These are phyloP conservation scores for Agrilus cyanescens DNA, from an alignment of 2,888 invertebrate species.

Conservation along the genomic window DNA sequence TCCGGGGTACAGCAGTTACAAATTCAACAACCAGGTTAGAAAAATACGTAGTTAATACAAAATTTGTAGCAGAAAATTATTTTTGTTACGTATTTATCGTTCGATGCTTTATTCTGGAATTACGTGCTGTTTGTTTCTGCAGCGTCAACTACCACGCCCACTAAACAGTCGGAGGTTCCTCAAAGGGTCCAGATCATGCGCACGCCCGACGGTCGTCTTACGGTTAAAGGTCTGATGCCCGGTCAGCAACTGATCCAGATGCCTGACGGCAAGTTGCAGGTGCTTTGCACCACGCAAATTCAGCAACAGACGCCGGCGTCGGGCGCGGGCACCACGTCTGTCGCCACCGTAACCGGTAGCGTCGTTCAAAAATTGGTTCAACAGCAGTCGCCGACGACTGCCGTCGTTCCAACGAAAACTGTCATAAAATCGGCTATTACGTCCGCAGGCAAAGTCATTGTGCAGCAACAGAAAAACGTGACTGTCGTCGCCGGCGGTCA, in stretches of 20 bases:
- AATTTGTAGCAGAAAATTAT: slow-evolving; percentile 5
- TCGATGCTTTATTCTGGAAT: background rate
- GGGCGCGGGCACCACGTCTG: slow-evolving; percentile 32
- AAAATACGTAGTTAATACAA: slow-evolving; percentile 6
- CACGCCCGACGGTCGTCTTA: slow-evolving; percentile 81
- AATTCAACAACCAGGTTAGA: slow-evolving; percentile 34
- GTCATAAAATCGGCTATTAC: slow-evolving; percentile 23
- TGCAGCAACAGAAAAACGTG: slow-evolving; percentile 14
- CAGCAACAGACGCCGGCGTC: slow-evolving; percentile 33
- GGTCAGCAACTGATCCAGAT: slow-evolving; percentile 89
- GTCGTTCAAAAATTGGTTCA: slow-evolving; percentile 18
- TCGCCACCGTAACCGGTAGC: slow-evolving; percentile 11
- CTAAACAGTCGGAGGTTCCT: slow-evolving; percentile 30
- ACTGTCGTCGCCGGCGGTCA: slow-evolving; percentile 7
- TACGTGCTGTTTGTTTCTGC: slow-evolving; percentile 4
- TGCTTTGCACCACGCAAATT: slow-evolving; percentile 55
- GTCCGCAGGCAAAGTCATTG: slow-evolving; percentile 26
- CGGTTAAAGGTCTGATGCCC: slow-evolving; percentile 81
- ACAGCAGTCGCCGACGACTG: slow-evolving; percentile 27
- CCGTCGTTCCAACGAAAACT: slow-evolving; percentile 17
- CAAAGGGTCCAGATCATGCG: slow-evolving; percentile 87
- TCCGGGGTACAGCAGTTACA: slow-evolving; percentile 30
- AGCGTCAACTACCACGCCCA: slow-evolving; percentile 21
- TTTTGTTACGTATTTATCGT: background rate
- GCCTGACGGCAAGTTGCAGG: slow-evolving; percentile 86